Evolutionary conservation across 2,113 vertebrate genomes (phyloP).

Genomic region (Maccullochella peelii): DNA sequence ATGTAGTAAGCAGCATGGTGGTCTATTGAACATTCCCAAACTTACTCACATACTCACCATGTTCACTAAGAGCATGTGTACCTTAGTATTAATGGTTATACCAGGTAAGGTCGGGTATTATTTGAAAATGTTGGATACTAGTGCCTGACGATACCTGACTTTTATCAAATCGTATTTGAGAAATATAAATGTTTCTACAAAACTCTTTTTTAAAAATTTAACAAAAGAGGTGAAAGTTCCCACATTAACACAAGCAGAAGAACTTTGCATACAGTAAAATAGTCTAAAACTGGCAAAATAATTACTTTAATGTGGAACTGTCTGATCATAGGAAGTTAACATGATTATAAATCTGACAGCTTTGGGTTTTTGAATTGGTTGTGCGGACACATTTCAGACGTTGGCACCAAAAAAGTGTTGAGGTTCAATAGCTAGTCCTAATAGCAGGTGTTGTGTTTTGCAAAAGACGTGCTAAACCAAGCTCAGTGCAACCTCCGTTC

Average conservation of each 20-base stretch:
- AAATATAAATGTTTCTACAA: neutral
- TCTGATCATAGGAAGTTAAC: neutral
- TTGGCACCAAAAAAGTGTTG: neutral
- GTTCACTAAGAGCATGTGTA: neutral
- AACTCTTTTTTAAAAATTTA: neutral
- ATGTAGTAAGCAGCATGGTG: neutral
- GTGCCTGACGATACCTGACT: neutral
- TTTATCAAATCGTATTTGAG: neutral
- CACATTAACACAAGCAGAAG: neutral
- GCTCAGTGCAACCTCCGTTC: neutral
- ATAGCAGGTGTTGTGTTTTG: constrained; percentile 11
- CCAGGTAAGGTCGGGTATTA: neutral
- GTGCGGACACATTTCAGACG: neutral
- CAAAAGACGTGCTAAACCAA: constrained; percentile 12
- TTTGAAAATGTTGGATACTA: neutral
- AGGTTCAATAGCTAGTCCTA: neutral
- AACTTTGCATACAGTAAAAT: neutral
- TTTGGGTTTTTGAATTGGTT: neutral
- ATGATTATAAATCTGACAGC: neutral
- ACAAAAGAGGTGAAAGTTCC: neutral
- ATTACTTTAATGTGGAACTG: neutral
- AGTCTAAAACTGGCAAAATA: neutral
- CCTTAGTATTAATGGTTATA: neutral
- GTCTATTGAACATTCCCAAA: neutral
- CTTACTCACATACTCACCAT: neutral